Evolutionary conservation across 2,797 vertebrate species (phyloP), one percentile per base, ranked within the genome.

Genomic region (Austrolebias charrua): DNA sequence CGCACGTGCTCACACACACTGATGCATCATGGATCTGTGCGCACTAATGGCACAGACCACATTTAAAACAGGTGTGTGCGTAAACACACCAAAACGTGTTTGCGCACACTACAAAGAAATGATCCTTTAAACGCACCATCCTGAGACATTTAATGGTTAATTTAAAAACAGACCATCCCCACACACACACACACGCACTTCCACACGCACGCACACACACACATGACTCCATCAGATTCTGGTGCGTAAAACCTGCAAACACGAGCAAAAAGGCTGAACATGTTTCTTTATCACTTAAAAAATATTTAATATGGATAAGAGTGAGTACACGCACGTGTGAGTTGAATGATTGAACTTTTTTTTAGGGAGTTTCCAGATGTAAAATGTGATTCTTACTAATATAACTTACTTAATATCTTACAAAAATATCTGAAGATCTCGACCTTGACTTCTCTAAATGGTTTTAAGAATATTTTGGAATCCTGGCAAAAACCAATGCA

Each of bases 11-110:
- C 2, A 16, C 16, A 33, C 9, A 31, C 16, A 35, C 2, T 4
- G n/a, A n/a, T n/a, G n/a, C n/a, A n/a, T n/a, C n/a, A n/a, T n/a
- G n/a, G 59, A 62, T 66, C 66, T 46, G 57, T 69, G 64, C 54
- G 63, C 82, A 76, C 62, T 62, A 38, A 71, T 47, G 44, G 52
- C 56, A 66, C 47, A 61, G 63, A 62, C 55, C 54, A 59, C 59
- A 7, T 63, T 55, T 40, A 13, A 42, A 44, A 19, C 6, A 29
- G 24, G 24, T 24, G 24, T 14, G 42, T 47, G 66, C 55, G 66
- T 58, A 76, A 65, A 31, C 42, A 28, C 15, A 6, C 10, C 1
- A 0, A 11, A 18, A 6, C 13, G 2, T 4, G 52, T 63, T 59
- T 47, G 71, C 59, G 13, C 70, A 63, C 65, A 11, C 54, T 16